Conservation (phyloP, 1,140 invertebrate genomes). For the Drosophila mojavensis region DNA sequence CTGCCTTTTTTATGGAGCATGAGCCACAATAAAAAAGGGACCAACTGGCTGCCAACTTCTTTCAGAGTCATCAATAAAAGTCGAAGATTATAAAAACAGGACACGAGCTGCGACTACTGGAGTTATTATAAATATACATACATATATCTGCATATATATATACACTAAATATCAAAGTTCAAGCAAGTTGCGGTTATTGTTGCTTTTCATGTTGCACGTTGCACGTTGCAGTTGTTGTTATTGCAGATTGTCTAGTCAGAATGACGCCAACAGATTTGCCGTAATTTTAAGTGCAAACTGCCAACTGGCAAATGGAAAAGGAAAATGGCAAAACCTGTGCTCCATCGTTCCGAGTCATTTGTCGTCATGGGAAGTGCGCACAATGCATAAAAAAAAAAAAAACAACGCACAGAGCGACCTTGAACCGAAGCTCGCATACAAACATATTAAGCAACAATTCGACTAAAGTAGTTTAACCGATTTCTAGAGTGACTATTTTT, state of each 20-base stretch:
- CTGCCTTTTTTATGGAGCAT: background rate
- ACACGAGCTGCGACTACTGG: constrained; percentile 8
- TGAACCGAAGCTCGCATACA: constrained; percentile 20
- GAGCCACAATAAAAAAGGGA: constrained; percentile 2
- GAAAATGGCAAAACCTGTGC: constrained; percentile 30
- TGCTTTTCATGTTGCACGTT: too few relatives aligned
- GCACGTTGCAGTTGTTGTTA: constrained; percentile 1
- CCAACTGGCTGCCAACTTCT: constrained; percentile 26
- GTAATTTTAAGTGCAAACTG: constrained; percentile 51
- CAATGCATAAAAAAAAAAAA: constrained; percentile 31
- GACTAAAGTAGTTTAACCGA: constrained; percentile 3
- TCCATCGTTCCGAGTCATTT: constrained; percentile 66
- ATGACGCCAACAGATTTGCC: constrained; percentile 65
- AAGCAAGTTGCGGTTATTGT: constrained; percentile 36
- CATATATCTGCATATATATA: background rate
- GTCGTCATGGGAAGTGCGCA: constrained; percentile 73
- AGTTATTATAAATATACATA: background rate
- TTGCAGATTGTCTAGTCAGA: constrained; percentile 62
- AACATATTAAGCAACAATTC: background rate
- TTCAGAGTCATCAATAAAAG: constrained; percentile 51
- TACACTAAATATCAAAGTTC: constrained; percentile 8
- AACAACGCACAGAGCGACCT: constrained; percentile 37
- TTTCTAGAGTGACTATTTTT: constrained; percentile 13
- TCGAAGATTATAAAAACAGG: constrained; percentile 29
- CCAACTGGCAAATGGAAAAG: constrained; percentile 10